phyloP scores from a whole-genome alignment of 2,888 invertebrate species.

The Diogma glabrata region DNA sequence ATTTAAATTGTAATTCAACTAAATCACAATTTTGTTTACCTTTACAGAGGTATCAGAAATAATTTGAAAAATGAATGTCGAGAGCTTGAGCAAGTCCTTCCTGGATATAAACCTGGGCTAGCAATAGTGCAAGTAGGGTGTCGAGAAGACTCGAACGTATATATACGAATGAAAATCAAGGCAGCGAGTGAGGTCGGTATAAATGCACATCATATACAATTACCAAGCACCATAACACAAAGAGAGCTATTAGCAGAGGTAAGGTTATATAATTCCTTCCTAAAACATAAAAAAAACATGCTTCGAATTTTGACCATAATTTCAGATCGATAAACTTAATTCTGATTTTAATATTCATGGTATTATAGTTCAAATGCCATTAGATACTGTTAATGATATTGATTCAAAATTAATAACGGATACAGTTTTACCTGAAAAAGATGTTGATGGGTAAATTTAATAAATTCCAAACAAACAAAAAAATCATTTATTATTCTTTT shows the following conservation, averaged over 20 bases:
- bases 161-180: constrained; percentile 92
- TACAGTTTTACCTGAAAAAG: constrained; percentile 77
- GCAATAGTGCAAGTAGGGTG: constrained; percentile 95
- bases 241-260: constrained; percentile 41
- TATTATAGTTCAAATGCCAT: constrained; percentile 93
- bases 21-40: constrained; percentile 12
- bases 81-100: constrained; percentile 42
- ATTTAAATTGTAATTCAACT: not conserved
- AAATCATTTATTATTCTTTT: constrained; percentile 34
- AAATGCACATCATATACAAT: constrained; percentile 60
- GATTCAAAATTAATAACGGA: constrained; percentile 82
- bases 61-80: constrained; percentile 54
- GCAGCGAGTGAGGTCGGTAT: constrained; percentile 89
- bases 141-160: constrained; percentile 95
- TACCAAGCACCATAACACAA: constrained; percentile 73
- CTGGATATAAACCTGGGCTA: constrained; percentile 60
- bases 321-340: constrained; percentile 52
- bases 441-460: constrained; percentile 78
- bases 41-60: constrained; percentile 56
- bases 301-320: no score
- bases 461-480: constrained; percentile 10
- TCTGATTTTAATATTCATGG: constrained; percentile 77
- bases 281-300: no score
- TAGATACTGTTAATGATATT: constrained; percentile 72
- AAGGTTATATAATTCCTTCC: no score